These are phyloP conservation scores for Zophobas atratus DNA, from an alignment of 1,140 invertebrate species.

Conservation along the genomic window DNA sequence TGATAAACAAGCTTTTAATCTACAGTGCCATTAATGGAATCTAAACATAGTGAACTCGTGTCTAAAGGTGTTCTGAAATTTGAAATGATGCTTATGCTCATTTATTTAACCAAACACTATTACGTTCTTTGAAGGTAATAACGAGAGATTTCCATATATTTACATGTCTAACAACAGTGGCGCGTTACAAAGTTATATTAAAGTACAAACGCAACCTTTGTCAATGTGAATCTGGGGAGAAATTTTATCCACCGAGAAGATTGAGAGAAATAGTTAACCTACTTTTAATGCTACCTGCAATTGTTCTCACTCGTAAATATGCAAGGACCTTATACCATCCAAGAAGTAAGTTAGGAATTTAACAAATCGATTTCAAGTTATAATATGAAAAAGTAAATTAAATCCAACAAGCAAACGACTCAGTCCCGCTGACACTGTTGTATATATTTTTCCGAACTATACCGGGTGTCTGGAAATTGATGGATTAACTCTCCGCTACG, in stretches of 20 bases:
- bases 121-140: slow-evolving; percentile 24
- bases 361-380: no score
- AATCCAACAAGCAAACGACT: no score
- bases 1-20: slow-evolving; percentile 31
- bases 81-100: slow-evolving; percentile 11
- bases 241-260: background rate
- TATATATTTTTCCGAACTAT: no score
- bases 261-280: slow-evolving; percentile 1
- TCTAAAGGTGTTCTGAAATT: slow-evolving; percentile 15
- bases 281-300: background rate
- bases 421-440: no score
- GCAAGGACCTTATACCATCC: background rate
- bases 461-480: no score
- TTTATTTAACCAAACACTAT: slow-evolving; percentile 23
- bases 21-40: slow-evolving; percentile 21
- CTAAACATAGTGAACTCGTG: slow-evolving; percentile 16
- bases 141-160: slow-evolving; percentile 29
- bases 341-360: background rate
- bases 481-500: no score
- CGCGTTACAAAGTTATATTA: slow-evolving; percentile 18
- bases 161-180: slow-evolving; percentile 30
- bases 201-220: slow-evolving; percentile 15
- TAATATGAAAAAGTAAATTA: no score
- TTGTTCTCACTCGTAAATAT: background rate
- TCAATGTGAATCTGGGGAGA: slow-evolving; percentile 14